A percentile compares a stretch with the other conserved stretches of the same genome.
These are phyloP conservation scores for Melitaea athalia DNA, from an alignment of 2,888 invertebrate genomes.

Conservation along the genomic window DNA sequence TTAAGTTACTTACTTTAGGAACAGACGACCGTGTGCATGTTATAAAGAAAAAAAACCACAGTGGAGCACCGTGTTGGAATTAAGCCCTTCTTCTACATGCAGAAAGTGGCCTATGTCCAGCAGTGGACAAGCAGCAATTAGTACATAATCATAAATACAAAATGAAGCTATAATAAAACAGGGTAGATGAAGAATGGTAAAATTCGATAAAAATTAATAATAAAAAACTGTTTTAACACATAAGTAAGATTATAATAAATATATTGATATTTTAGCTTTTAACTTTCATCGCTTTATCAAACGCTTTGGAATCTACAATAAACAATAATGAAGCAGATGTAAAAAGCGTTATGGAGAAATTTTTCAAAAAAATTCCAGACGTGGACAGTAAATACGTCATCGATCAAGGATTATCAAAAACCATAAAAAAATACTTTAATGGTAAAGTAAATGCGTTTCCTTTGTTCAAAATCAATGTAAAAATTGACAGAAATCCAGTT, in stretches of 20 bases:
- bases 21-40: too few relatives aligned
- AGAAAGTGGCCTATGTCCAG: too few relatives aligned
- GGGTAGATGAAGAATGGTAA: too few relatives aligned
- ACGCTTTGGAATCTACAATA: slow-evolving; percentile 46
- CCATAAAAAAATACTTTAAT: slow-evolving; percentile 58
- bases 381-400: slow-evolving; percentile 60
- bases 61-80: too few relatives aligned
- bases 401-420: slow-evolving; percentile 58
- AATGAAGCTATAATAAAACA: too few relatives aligned
- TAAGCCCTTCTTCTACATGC: too few relatives aligned
- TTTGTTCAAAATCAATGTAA: slow-evolving; percentile 63
- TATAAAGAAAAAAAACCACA: too few relatives aligned
- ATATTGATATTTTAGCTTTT: slow-evolving; percentile 19
- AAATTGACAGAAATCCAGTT: slow-evolving; percentile 65
- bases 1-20: too few relatives aligned
- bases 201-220: too few relatives aligned
- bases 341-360: slow-evolving; percentile 52
- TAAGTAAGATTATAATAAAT: background rate
- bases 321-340: slow-evolving; percentile 48
- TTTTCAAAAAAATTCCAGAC: slow-evolving; percentile 59
- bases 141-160: too few relatives aligned
- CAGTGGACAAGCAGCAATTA: too few relatives aligned
- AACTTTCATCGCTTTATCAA: slow-evolving; percentile 24
- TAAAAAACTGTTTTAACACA: too few relatives aligned
- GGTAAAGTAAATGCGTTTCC: slow-evolving; percentile 64